Evolutionary conservation across 2,797 vertebrate genomes (phyloP).

Genomic region (Argentina silus): DNA sequence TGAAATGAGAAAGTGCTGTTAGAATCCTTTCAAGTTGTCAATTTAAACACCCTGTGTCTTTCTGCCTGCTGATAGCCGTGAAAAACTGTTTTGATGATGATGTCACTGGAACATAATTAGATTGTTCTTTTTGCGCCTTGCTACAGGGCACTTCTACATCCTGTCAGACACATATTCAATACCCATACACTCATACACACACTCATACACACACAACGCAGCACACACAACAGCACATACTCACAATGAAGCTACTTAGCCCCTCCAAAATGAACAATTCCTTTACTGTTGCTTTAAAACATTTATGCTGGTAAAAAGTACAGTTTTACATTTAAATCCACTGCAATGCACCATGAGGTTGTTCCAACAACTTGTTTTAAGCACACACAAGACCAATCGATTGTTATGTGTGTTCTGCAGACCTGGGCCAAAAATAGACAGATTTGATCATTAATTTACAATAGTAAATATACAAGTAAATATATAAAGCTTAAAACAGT

Average conservation of each 20-base stretch:
- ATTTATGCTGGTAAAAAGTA: too few species aligned
- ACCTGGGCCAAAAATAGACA: too few species aligned
- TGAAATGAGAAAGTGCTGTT: constrained; percentile 84
- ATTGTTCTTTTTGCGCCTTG: constrained; percentile 70
- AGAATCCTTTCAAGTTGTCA: constrained; percentile 75
- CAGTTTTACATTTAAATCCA: too few species aligned
- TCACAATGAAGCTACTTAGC: not conserved
- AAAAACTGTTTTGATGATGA: constrained; percentile 79
- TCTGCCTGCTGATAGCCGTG: constrained; percentile 64
- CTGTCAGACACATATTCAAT: constrained; percentile 56
- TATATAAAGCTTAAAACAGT: too few species aligned
- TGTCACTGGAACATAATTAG: constrained; percentile 77
- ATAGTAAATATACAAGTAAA: too few species aligned
- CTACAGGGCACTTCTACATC: constrained; percentile 74
- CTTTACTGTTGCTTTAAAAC: too few species aligned
- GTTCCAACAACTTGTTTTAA: too few species aligned
- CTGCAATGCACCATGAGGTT: too few species aligned
- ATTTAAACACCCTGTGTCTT: constrained; percentile 57
- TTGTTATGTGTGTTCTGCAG: too few species aligned
- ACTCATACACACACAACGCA: constrained; percentile 32
- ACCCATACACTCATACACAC: constrained; percentile 13
- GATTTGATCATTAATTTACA: too few species aligned
- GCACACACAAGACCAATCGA: too few species aligned
- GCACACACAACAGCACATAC: not conserved
- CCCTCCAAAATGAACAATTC: not conserved